Base-by-base conservation (phyloP, 1,140 invertebrate species). In the Megalonaias nervosa region DNA sequence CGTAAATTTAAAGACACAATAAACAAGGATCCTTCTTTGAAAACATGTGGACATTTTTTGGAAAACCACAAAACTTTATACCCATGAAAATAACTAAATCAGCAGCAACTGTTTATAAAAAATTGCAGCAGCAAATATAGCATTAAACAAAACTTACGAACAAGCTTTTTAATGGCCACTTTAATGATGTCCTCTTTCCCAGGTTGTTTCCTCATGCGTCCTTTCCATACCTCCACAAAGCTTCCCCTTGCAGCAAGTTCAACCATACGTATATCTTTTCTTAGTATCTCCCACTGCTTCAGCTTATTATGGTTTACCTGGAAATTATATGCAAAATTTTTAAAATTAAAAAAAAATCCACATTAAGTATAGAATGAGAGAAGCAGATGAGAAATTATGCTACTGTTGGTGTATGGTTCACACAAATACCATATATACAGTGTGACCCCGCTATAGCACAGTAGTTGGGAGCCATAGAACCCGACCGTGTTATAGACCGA, bases 141-240 rank as follows among this genome's bases (percentile, higher is more conserved):
- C 6, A 48, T 11, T 48, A 72, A 58, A 69, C 17, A 58, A 31
- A 14, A 82, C 82, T 77, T 82, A 89, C 88, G 76, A 59, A 82
- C 74, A 55, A 88, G 78, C 76, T 85, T 85, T 71, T 88, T 89
- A 23, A 89, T 81, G 15, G 85, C 85, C 3, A 89, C 85, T 62
- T 84, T 84, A 26, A 87, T 77, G 59, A 87, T 84, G 55, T 86
- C 87, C 26, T 86, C 83, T 58, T 81, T 82, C n/a, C 83, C 80
- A 2, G 86, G 83, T 23, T 83, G 80, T 56, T 84, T 84, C 38
- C 81, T 81, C 84, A 89, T 88, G 15, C 83, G 78, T 21, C 87
- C 88, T 76, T 84, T 85, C 87, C 87, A 89, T 15, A 89, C 86
- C 76, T 89, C 86, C n/a, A 85, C 85, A 77, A 82, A 88, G 13